Percentiles rank a stretch among this genome's conserved stretches.
Conservation (phyloP, 1,140 invertebrate genomes). For the Galendromus occidentalis region DNA sequence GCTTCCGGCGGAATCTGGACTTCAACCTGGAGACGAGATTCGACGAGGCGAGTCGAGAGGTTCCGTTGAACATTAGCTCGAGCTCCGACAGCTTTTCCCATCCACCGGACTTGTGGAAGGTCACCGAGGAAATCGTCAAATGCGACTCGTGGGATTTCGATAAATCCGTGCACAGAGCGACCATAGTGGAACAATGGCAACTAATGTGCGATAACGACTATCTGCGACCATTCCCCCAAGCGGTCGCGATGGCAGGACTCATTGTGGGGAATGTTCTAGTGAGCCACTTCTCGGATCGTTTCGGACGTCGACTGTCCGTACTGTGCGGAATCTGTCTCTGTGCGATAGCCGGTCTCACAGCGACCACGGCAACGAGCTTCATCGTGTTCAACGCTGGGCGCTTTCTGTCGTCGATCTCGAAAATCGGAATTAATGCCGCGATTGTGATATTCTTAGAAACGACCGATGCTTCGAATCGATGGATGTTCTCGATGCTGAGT, state of each 20-base stretch:
- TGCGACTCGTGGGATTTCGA: background rate
- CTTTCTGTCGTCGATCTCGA: background rate
- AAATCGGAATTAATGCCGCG: background rate
- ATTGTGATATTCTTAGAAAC: background rate
- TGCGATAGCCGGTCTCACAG: background rate
- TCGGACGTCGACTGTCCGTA: background rate
- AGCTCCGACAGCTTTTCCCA: background rate
- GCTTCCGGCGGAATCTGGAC: too few species aligned
- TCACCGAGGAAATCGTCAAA: background rate
- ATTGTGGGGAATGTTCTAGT: background rate
- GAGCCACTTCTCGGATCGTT: background rate
- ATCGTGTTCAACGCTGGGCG: background rate
- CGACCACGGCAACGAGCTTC: background rate
- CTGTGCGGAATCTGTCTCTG: background rate
- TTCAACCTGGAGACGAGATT: too few species aligned
- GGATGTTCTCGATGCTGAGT: slow-evolving; percentile 1
- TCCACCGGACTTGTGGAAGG: background rate
- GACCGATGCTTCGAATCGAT: background rate
- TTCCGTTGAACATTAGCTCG: background rate
- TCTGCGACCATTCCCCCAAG: slow-evolving; percentile 1
- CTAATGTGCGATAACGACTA: background rate
- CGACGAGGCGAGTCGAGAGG: background rate
- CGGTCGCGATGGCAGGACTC: background rate
- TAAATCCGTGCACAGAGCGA: background rate
- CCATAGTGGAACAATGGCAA: background rate